A percentile compares a stretch with the other conserved stretches of the same genome.
Evolutionary conservation across 2,113 vertebrate genomes (phyloP).

Genomic region (Calidris pugnax): DNA sequence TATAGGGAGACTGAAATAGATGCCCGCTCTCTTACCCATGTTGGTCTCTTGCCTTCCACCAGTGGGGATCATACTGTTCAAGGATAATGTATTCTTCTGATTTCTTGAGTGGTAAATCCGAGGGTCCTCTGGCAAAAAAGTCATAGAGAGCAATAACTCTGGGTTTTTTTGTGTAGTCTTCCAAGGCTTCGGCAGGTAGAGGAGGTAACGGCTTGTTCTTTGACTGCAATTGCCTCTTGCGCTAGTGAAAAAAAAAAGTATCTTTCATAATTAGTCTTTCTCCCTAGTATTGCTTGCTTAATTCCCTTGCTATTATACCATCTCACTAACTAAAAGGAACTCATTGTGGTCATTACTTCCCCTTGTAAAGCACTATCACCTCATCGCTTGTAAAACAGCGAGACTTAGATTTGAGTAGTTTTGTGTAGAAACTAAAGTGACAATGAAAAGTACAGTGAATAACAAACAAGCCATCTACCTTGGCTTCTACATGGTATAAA

Average conservation of each 20-base stretch:
- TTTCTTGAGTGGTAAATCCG: slow-evolving; percentile 70
- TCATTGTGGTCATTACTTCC: neutral
- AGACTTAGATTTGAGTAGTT: neutral
- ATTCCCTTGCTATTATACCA: neutral
- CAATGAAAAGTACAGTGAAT: neutral
- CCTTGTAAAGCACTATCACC: neutral
- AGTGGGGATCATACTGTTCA: slow-evolving; percentile 83
- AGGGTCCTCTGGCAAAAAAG: slow-evolving; percentile 79
- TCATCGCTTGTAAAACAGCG: neutral
- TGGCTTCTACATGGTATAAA: neutral
- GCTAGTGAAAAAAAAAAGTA: slow-evolving; percentile 33
- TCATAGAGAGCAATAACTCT: slow-evolving; percentile 86
- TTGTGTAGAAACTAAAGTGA: neutral
- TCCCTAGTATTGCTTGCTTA: neutral
- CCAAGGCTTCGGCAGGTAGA: slow-evolving; percentile 53
- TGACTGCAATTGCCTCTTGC: slow-evolving; percentile 22
- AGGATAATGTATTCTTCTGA: slow-evolving; percentile 85
- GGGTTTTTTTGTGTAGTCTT: slow-evolving; percentile 27
- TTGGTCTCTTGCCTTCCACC: slow-evolving; percentile 88
- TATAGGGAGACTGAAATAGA: neutral
- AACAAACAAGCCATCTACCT: neutral
- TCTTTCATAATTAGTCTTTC: neutral
- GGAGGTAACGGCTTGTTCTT: slow-evolving; percentile 80
- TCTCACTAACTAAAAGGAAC: neutral
- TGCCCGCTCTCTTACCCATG: slow-evolving; percentile 71